Evolutionary conservation across 2,113 vertebrate genomes (phyloP).

Genomic region (Helogale parvula): DNA sequence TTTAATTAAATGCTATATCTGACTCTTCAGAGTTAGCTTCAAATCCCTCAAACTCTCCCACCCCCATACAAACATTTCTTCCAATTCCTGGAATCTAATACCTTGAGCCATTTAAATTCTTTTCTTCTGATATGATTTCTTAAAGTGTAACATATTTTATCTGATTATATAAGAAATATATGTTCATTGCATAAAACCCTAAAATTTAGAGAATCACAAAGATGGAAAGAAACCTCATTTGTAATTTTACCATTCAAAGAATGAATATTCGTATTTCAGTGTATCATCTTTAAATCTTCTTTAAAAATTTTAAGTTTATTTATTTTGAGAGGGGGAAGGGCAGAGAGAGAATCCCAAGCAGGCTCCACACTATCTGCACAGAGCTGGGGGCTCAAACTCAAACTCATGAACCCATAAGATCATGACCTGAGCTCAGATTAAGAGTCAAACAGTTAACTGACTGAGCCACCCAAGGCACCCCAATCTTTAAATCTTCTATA

Average conservation of each 20-base stretch:
- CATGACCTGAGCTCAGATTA: no score
- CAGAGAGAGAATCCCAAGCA: no score
- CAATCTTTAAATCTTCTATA: background rate
- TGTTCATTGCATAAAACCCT: background rate
- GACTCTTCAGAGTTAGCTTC: background rate
- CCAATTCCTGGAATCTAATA: background rate
- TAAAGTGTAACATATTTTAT: constrained; percentile 44
- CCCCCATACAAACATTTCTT: background rate
- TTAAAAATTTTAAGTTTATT: no score
- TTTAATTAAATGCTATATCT: background rate
- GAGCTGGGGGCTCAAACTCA: no score
- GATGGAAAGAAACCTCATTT: constrained; percentile 28
- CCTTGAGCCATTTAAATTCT: constrained; percentile 1
- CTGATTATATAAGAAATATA: background rate
- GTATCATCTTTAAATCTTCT: background rate
- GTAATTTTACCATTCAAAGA: constrained; percentile 19
- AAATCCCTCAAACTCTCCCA: background rate
- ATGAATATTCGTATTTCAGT: background rate
- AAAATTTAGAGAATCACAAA: constrained; percentile 30
- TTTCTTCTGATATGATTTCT: constrained; percentile 35
- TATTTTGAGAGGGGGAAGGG: no score
- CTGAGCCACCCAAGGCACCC: no score
- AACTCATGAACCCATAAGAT: no score
- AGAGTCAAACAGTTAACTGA: no score
- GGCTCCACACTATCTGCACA: no score